Percentiles rank a stretch among this genome's conserved stretches.
Evolutionary conservation across 2,797 vertebrate species (phyloP).

Genomic region (Phrynocephalus forsythii): DNA sequence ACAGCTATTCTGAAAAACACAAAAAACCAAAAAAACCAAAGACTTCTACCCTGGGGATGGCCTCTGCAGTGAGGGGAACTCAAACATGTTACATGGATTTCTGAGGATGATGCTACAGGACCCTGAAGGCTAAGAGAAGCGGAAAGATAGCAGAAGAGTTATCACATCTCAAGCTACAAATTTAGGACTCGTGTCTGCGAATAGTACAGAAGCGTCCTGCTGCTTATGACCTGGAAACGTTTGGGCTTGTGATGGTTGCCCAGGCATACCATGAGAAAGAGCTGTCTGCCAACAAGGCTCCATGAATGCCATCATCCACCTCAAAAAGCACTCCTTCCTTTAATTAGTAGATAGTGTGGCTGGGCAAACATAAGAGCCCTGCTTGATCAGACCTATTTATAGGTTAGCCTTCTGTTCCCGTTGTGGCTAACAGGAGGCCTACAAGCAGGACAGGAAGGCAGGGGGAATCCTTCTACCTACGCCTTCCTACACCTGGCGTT

Average conservation of each 20-base stretch:
- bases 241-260: background rate
- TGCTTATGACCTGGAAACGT: background rate
- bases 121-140: constrained; percentile 53
- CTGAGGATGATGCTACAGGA: constrained; percentile 20
- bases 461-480: background rate
- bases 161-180: constrained; percentile 54
- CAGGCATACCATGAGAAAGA: constrained; percentile 1
- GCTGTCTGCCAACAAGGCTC: too few species aligned
- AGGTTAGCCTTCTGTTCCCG: background rate
- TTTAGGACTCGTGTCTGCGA: constrained; percentile 52
- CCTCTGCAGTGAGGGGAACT: constrained; percentile 42
- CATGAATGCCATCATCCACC: too few species aligned
- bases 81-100: constrained; percentile 48
- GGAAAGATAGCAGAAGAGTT: constrained; percentile 38
- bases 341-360: too few species aligned
- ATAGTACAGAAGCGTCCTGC: constrained; percentile 21
- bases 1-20: constrained; percentile 50
- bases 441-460: background rate
- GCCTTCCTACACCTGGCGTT: background rate
- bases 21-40: background rate
- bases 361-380: background rate
- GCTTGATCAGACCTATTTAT: background rate
- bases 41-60: constrained; percentile 40
- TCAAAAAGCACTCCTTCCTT: background rate
- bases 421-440: background rate